These are phyloP conservation scores for Hippocampus comes DNA, from an alignment of 2,113 vertebrate genomes.

Conservation along the genomic window DNA sequence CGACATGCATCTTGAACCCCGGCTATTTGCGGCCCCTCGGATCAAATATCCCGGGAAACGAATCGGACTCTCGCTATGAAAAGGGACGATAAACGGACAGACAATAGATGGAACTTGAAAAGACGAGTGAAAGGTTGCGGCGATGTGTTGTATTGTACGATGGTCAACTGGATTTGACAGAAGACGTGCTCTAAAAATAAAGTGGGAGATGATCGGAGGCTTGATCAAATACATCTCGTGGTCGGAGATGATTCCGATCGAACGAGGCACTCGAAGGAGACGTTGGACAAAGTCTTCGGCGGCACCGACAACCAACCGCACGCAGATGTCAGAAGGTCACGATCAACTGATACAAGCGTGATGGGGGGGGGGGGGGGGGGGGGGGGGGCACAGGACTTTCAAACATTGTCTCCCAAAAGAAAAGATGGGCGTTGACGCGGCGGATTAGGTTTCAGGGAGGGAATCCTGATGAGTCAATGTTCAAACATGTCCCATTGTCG, in stretches of 20 bases:
- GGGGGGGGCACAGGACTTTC: neutral
- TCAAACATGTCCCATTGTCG: conserved; percentile 20
- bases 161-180: neutral
- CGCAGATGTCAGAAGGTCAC: neutral
- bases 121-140: neutral
- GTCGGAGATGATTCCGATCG: neutral
- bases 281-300: neutral
- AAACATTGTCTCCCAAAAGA: neutral
- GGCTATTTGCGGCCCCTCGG: neutral
- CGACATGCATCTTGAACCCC: neutral
- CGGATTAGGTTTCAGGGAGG: conserved; percentile 7
- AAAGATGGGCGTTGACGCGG: neutral
- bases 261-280: neutral
- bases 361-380: neutral
- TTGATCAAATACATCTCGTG: neutral
- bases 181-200: neutral
- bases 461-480: conserved; percentile 26
- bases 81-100: neutral
- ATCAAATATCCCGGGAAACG: neutral
- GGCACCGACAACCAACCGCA: neutral
- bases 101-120: neutral
- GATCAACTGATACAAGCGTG: neutral
- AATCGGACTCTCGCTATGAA: neutral
- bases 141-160: neutral
- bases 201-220: too few species aligned